These are phyloP conservation scores for Tauraco hartlaubi DNA, from an alignment of 2,797 vertebrate species.

Conservation along the genomic window DNA sequence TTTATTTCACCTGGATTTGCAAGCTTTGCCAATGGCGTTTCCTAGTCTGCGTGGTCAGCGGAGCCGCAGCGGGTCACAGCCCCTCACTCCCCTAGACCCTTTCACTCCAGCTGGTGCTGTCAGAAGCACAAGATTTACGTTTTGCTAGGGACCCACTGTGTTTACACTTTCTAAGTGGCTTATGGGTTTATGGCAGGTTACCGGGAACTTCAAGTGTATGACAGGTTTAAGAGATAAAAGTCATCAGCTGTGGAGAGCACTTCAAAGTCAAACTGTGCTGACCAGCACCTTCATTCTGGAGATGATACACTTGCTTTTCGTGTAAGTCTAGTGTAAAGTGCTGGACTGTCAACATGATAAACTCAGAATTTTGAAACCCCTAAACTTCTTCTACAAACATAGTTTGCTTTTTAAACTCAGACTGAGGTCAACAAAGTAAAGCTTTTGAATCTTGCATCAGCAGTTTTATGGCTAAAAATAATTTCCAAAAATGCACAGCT, in stretches of 20 bases:
- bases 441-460: neutral
- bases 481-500: neutral
- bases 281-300: neutral
- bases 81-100: neutral
- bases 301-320: neutral
- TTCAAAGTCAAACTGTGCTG: neutral
- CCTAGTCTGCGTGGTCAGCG: neutral
- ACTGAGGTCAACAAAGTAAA: neutral
- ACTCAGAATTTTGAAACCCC: neutral
- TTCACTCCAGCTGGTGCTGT: neutral
- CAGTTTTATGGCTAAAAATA: neutral
- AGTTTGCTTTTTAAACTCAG: neutral
- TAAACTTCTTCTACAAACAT: neutral
- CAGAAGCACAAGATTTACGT: neutral
- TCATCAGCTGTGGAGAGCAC: neutral
- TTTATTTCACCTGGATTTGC: neutral
- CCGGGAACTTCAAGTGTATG: neutral
- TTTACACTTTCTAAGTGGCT: neutral
- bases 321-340: neutral
- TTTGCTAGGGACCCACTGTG: rapidly evolving
- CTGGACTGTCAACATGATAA: neutral
- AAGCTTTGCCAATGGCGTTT: neutral
- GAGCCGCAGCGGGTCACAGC: neutral
- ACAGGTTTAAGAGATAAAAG: neutral
- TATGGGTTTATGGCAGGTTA: neutral